Evolutionary conservation across 2,797 vertebrate species (phyloP).

Genomic region (Prionace glauca): DNA sequence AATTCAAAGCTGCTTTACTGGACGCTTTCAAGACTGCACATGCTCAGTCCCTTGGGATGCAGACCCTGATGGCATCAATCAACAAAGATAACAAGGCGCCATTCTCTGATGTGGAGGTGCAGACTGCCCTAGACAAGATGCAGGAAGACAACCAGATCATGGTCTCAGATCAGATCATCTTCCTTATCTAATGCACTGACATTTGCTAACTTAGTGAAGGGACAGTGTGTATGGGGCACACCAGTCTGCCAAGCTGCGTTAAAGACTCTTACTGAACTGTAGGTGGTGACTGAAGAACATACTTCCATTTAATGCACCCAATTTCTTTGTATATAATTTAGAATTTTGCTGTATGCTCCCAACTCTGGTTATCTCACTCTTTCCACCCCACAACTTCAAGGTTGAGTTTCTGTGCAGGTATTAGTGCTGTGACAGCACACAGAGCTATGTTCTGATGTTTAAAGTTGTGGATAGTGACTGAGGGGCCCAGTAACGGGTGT

Average conservation of each 20-base stretch:
- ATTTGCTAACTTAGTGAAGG: neutral
- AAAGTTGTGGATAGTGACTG: neutral
- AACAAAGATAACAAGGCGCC: constrained; percentile 61
- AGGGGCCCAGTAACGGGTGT: too few species aligned
- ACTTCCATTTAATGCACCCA: neutral
- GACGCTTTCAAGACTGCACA: constrained; percentile 78
- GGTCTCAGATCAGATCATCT: constrained; percentile 89
- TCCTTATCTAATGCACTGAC: constrained; percentile 73
- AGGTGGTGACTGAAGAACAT: neutral
- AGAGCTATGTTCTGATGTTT: neutral
- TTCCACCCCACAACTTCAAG: neutral
- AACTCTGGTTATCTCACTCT: neutral
- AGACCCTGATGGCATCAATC: constrained; percentile 64
- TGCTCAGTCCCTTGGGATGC: constrained; percentile 80
- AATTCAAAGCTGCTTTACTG: constrained; percentile 80
- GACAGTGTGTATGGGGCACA: neutral
- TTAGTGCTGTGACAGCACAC: neutral
- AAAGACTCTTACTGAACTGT: neutral
- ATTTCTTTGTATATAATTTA: neutral
- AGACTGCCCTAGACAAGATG: constrained; percentile 72
- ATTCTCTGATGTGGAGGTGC: constrained; percentile 70
- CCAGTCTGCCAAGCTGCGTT: neutral
- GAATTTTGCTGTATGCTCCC: neutral
- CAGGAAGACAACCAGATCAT: constrained; percentile 96
- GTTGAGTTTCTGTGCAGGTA: neutral